Percentiles rank a stretch among this genome's conserved stretches.
phyloP scores from a whole-genome alignment of 2,113 vertebrate genomes.

The Columba janthina region DNA sequence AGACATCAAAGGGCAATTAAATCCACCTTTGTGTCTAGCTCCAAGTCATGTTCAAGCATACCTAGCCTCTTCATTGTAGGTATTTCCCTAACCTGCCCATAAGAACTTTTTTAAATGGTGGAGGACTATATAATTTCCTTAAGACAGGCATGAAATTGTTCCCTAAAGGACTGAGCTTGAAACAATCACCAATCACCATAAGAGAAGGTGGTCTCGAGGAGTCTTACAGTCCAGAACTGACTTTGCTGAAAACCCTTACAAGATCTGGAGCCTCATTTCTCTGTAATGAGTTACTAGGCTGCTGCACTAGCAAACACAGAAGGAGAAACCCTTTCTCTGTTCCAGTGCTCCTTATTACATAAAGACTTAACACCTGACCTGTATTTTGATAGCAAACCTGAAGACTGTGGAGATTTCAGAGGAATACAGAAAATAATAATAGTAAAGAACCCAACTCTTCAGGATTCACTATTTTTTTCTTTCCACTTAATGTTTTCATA shows the following conservation, averaged over 20 bases:
- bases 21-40: background rate
- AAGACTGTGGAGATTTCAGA: background rate
- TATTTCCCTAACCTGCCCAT: background rate
- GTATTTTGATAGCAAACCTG: background rate
- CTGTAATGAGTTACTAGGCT: background rate
- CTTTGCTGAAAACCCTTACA: background rate
- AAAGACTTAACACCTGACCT: background rate
- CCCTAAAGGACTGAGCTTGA: background rate
- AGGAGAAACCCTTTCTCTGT: background rate
- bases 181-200: background rate
- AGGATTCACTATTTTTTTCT: background rate
- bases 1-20: slow-evolving; percentile 14
- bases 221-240: background rate
- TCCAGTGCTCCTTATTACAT: background rate
- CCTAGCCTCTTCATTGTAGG: background rate
- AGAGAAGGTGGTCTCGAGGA: background rate
- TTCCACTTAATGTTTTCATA: background rate
- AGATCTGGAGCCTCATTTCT: background rate
- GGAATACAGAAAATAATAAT: background rate
- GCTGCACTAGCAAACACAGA: background rate
- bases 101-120: background rate
- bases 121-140: background rate
- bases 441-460: background rate
- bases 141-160: background rate
- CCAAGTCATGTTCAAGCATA: background rate